Evolutionary conservation across 2,888 invertebrate species (phyloP).

Genomic region (Apantesis nais): DNA sequence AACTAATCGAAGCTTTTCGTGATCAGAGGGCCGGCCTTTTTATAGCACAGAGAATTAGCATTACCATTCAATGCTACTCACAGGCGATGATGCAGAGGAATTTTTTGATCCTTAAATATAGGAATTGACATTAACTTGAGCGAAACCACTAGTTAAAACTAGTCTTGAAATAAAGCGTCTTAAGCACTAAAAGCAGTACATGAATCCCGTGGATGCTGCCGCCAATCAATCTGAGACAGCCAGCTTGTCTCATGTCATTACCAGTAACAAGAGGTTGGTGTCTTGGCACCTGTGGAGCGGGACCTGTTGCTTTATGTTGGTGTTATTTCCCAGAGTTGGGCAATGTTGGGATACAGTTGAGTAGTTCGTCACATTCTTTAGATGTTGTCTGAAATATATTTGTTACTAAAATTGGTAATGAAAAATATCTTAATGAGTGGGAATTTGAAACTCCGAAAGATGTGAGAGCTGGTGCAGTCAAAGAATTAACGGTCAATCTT

Average conservation of each 20-base stretch:
- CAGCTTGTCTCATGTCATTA: constrained; percentile 69
- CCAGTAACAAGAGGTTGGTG: constrained; percentile 51
- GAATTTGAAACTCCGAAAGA: too few species aligned
- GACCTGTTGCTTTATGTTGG: constrained; percentile 48
- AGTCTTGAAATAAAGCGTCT: neutral
- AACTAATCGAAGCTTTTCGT: too few species aligned
- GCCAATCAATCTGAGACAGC: constrained; percentile 65
- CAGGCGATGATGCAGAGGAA: too few species aligned
- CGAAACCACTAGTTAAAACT: neutral
- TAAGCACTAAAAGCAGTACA: neutral
- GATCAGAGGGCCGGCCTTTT: too few species aligned
- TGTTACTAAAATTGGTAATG: too few species aligned
- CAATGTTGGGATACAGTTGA: neutral
- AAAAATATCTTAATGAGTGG: too few species aligned
- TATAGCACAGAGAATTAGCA: too few species aligned
- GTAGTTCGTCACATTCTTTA: neutral
- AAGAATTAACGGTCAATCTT: too few species aligned
- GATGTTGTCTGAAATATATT: too few species aligned
- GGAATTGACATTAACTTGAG: neutral
- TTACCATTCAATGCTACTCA: too few species aligned
- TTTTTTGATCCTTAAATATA: too few species aligned
- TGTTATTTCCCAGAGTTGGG: constrained; percentile 8
- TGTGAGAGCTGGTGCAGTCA: too few species aligned
- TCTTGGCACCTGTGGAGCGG: constrained; percentile 60
- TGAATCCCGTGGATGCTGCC: neutral